A percentile compares a stretch with the other conserved stretches of the same genome.
These are phyloP conservation scores for Coptodon bakossiorum DNA, from an alignment of 2,113 vertebrate species.

Conservation along the genomic window DNA sequence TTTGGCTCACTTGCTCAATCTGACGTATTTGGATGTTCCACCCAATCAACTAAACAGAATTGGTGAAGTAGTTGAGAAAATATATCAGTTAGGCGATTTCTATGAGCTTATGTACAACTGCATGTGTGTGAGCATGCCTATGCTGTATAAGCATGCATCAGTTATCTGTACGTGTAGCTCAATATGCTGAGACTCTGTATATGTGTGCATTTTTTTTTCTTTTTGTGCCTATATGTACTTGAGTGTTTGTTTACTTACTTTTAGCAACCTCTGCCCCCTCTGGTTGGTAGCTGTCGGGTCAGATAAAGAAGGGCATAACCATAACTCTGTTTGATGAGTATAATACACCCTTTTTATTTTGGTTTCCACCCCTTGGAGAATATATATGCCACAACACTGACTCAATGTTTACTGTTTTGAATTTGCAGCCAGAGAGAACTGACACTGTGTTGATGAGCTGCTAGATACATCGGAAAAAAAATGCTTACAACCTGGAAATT, in stretches of 20 bases:
- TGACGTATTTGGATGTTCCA: conserved; percentile 42
- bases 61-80: conserved; percentile 11
- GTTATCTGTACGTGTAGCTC: background rate
- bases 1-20: conserved; percentile 32
- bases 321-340: background rate
- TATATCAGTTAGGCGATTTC: conserved; percentile 24
- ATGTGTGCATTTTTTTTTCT: background rate
- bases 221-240: background rate
- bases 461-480: background rate
- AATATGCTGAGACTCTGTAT: background rate
- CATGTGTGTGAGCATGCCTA: background rate
- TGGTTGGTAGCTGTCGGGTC: background rate
- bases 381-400: background rate
- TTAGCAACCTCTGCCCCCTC: background rate
- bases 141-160: background rate
- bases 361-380: background rate
- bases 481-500: background rate
- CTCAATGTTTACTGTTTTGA: background rate
- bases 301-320: background rate
- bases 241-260: background rate
- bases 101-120: background rate
- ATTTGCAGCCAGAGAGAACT: background rate
- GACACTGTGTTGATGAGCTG: background rate
- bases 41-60: conserved; percentile 25
- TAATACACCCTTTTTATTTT: background rate